Conservation (phyloP, 2,888 invertebrate genomes). For the Tenthredo distinguenda region DNA sequence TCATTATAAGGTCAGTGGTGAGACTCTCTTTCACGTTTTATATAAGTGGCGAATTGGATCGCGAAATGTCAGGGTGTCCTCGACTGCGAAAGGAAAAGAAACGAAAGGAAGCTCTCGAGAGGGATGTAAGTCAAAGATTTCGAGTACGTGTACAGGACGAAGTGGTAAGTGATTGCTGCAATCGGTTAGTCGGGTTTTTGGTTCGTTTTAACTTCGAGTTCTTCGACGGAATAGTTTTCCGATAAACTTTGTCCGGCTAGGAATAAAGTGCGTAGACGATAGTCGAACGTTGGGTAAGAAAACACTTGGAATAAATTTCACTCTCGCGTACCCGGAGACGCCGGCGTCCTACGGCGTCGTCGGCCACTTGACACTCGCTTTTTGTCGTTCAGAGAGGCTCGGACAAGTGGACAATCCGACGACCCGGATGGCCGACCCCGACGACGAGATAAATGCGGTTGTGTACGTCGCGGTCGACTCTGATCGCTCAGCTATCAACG, state of each 20-base stretch:
- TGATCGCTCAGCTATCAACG: not conserved
- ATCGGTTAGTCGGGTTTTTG: not conserved
- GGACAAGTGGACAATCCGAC: slow-evolving; percentile 44
- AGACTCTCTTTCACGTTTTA: not conserved
- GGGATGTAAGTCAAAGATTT: not conserved
- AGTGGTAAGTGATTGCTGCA: not conserved
- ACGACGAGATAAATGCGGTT: slow-evolving; percentile 42
- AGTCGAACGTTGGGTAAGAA: not conserved
- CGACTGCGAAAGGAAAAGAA: not conserved
- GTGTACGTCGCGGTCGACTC: slow-evolving; percentile 11
- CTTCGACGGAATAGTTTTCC: not conserved
- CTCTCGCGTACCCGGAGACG: slow-evolving; percentile 22
- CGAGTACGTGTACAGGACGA: not conserved
- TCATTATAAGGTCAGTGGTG: slow-evolving; percentile 75
- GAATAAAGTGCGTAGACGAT: not conserved
- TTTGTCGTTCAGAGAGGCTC: not conserved
- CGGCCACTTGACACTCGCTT: slow-evolving; percentile 40
- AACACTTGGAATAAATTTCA: slow-evolving; percentile 23
- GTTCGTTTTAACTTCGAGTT: not conserved
- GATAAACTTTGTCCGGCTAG: not conserved
- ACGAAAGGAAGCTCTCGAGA: not conserved
- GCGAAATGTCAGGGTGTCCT: slow-evolving; percentile 10
- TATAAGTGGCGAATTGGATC: not conserved
- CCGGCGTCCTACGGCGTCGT: slow-evolving; percentile 42
- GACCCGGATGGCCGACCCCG: slow-evolving; percentile 27